These are phyloP conservation scores for Crotophaga sulcirostris DNA, from an alignment of 2,113 vertebrate species.

Conservation along the genomic window DNA sequence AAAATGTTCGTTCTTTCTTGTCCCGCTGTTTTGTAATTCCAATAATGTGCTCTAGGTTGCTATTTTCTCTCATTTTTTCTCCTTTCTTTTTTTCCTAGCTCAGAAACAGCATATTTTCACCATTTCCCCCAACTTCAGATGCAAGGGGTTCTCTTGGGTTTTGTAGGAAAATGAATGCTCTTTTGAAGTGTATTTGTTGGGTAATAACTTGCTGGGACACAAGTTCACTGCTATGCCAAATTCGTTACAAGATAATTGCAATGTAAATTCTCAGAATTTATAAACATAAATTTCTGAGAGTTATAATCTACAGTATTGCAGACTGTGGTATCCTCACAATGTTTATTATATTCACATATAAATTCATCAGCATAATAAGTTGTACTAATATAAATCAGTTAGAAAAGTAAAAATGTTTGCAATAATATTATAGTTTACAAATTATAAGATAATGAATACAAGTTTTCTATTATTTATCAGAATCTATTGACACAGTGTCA, in stretches of 20 bases:
- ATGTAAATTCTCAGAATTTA: neutral
- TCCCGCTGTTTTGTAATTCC: constrained; percentile 9
- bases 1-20: constrained; percentile 45
- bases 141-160: constrained; percentile 76
- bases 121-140: constrained; percentile 77
- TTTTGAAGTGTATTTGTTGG: constrained; percentile 65
- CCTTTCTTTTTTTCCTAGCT: constrained; percentile 55
- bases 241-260: neutral
- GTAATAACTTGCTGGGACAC: neutral
- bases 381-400: constrained; percentile 33
- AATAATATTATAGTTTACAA: constrained; percentile 27
- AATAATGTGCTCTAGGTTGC: constrained; percentile 50
- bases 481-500: neutral
- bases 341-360: constrained; percentile 28
- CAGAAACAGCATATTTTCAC: constrained; percentile 78
- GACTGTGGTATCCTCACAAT: neutral
- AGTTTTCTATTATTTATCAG: neutral
- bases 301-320: neutral
- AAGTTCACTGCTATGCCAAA: neutral
- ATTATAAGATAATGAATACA: neutral
- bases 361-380: neutral
- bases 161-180: constrained; percentile 82
- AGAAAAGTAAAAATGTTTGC: constrained; percentile 30
- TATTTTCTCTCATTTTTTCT: constrained; percentile 68
- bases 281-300: neutral